Conservation (phyloP, 2,113 vertebrate genomes). For the Oncorhynchus masou region DNA sequence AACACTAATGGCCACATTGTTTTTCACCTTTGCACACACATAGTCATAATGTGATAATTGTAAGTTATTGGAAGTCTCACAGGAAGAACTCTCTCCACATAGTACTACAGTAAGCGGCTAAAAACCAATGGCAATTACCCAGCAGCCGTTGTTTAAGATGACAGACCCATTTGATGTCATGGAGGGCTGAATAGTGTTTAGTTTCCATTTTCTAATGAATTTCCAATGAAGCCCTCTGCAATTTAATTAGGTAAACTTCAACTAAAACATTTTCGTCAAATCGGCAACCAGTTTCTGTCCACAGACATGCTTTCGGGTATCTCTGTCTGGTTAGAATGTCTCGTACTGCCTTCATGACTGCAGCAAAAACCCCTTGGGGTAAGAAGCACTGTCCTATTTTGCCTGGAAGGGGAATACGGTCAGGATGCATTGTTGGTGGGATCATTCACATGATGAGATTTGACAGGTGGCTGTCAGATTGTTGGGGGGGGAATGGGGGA, state of each 20-base stretch:
- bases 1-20: constrained; percentile 81
- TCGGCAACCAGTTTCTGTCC: too few relatives aligned
- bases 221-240: too few relatives aligned
- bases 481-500: too few relatives aligned
- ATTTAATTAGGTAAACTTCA: background rate
- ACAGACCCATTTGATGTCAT: constrained; percentile 41
- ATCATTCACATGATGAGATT: background rate
- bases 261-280: too few relatives aligned
- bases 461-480: too few relatives aligned
- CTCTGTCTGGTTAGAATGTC: background rate
- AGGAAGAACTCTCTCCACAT: constrained; percentile 64
- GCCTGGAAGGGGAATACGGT: too few relatives aligned
- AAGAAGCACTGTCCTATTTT: too few relatives aligned
- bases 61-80: constrained; percentile 64
- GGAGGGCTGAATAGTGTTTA: constrained; percentile 11
- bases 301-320: background rate
- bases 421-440: too few relatives aligned
- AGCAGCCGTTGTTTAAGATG: constrained; percentile 47
- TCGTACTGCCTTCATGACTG: background rate
- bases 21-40: constrained; percentile 67
- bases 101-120: constrained; percentile 37
- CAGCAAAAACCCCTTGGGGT: background rate
- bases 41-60: constrained; percentile 82
- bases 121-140: constrained; percentile 19
- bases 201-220: too few relatives aligned